Conservation (phyloP, 1,140 invertebrate genomes). For the Potamilus streckersoni region DNA sequence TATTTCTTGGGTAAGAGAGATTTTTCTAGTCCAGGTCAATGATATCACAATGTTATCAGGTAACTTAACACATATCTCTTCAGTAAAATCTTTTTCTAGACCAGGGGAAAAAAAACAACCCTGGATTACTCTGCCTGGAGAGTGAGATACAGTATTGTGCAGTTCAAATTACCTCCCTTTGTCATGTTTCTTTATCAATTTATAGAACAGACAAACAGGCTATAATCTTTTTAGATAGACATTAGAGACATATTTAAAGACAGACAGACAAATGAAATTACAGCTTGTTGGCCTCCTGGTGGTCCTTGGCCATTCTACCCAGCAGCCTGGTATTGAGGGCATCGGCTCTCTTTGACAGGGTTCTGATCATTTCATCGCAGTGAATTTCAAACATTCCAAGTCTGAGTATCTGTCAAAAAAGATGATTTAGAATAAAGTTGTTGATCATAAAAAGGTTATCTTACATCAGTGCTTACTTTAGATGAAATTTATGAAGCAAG, state of each 20-base stretch:
- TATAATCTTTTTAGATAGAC: neutral
- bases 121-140: too few species aligned
- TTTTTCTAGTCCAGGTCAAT: too few species aligned
- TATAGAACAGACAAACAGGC: neutral
- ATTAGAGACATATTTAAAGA: neutral
- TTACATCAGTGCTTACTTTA: too few species aligned
- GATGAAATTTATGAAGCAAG: too few species aligned
- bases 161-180: neutral
- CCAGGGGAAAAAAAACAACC: too few species aligned
- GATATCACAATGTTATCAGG: too few species aligned
- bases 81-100: too few species aligned
- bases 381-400: conserved; percentile 90
- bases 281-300: conserved; percentile 83
- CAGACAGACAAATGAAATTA: conserved; percentile 67
- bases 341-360: conserved; percentile 78
- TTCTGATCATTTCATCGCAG: conserved; percentile 81
- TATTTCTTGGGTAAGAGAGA: too few species aligned
- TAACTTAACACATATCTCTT: neutral
- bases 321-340: conserved; percentile 79
- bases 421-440: neutral
- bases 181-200: neutral
- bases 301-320: conserved; percentile 80
- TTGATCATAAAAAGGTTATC: too few species aligned
- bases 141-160: too few species aligned
- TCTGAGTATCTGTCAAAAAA: conserved; percentile 69